Base-by-base conservation (phyloP, 1,140 invertebrate species). In the Trichonephila clavata region DNA sequence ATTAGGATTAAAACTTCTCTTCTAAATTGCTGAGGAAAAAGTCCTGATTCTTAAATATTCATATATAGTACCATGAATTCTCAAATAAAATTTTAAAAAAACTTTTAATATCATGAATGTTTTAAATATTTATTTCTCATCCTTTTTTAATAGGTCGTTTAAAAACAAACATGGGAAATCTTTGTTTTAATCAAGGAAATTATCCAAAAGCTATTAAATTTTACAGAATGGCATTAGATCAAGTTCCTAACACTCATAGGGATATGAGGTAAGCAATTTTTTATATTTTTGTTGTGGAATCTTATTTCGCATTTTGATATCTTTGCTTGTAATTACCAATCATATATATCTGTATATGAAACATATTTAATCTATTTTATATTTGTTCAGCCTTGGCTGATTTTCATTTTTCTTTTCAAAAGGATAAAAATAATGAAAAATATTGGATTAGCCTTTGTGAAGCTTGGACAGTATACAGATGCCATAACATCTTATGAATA, bases 391-490 rank as follows among this genome's bases (percentile, higher is more conserved):
- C 7, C 10, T 50, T 68, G n/a, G 16, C 20, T 68, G 50, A 24
- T 27, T 68, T 24, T 83, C 57, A 57, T 83, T 57, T 20, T 59
- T 24, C n/a, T 57, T 43, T 86, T 6, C 61, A 81, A 86, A 94
- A 98, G 98, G 95, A 97, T 99, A 94, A 99, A 99, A 96, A 99
- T 99, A 88, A 99, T 99, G 97, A 98, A 99, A 96, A 99, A 99
- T 95, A 99, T 99, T 95, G 99, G 98, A 0, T 97, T 99, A 93
- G 96, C 99, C 16, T 98, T 99, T 95, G 98, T 99, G 0, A 98
- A 98, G 95, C 98, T 99, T 97, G 98, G 98, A 14, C 98, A 99
- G 95, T 99, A 98, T 95, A 97, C 98, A 94, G 99, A 99, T 95
- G 99, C 99, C 0, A 97, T 98, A 59, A 98, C 98, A 21, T 99